These are phyloP conservation scores for Samia ricini DNA, from an alignment of 1,140 invertebrate genomes.

Conservation along the genomic window DNA sequence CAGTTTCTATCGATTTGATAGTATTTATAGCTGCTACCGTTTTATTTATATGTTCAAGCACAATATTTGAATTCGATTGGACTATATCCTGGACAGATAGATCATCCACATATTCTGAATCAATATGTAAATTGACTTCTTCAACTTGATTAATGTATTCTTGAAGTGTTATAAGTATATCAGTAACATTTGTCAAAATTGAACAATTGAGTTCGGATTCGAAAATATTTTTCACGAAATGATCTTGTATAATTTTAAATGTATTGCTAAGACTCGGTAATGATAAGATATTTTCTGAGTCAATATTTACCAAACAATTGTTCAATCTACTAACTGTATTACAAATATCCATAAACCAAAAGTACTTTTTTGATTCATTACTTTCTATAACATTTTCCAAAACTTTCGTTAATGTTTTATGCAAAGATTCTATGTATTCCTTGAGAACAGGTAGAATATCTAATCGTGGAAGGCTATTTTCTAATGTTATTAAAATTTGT, in stretches of 20 bases:
- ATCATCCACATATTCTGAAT: constrained; percentile 48
- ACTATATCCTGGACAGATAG: constrained; percentile 26
- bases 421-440: constrained; percentile 44
- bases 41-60: constrained; percentile 53
- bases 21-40: constrained; percentile 48
- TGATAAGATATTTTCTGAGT: constrained; percentile 38
- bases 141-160: constrained; percentile 69
- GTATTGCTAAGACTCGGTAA: constrained; percentile 55
- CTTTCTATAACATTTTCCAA: constrained; percentile 71
- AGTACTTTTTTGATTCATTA: constrained; percentile 63
- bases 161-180: constrained; percentile 61
- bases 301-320: constrained; percentile 44
- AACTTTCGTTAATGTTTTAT: constrained; percentile 68
- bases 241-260: constrained; percentile 51
- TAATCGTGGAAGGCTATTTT: constrained; percentile 60
- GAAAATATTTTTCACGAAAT: constrained; percentile 47
- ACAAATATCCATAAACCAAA: constrained; percentile 57
- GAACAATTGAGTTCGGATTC: constrained; percentile 47
- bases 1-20: constrained; percentile 42
- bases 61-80: constrained; percentile 37
- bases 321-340: constrained; percentile 55
- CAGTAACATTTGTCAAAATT: constrained; percentile 52
- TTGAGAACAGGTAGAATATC: constrained; percentile 41
- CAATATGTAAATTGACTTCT: constrained; percentile 59
- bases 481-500: constrained; percentile 69